Evolutionary conservation across 2,797 vertebrate species (phyloP).

Genomic region (Rhinophrynus dorsalis): DNA sequence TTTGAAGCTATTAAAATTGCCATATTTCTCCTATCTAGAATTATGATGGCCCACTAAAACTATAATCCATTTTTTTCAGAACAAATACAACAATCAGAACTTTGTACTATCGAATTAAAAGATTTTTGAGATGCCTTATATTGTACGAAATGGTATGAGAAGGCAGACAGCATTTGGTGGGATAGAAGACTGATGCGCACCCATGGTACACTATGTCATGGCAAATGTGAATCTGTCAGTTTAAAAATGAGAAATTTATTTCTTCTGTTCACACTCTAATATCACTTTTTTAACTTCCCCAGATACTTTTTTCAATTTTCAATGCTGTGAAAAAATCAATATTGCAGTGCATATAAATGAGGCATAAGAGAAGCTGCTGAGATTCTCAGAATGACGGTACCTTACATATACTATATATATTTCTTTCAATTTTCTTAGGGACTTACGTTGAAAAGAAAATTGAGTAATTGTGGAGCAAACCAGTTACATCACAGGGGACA

Average conservation of each 20-base stretch:
- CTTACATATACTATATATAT: conserved; percentile 7
- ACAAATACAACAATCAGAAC: conserved; percentile 8
- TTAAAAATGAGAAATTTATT: not conserved
- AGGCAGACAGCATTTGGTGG: not conserved
- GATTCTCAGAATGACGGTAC: conserved; percentile 6
- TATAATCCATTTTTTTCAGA: too few species aligned
- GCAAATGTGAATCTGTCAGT: conserved; percentile 2
- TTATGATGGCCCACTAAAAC: too few species aligned
- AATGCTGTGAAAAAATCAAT: conserved; percentile 27
- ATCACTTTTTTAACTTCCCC: not conserved
- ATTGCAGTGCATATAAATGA: conserved; percentile 36
- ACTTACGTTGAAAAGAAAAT: too few species aligned
- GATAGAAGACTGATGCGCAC: not conserved
- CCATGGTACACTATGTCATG: not conserved
- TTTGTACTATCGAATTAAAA: conserved; percentile 15
- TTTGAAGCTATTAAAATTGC: too few species aligned
- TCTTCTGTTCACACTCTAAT: conserved; percentile 13
- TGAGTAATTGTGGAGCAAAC: too few species aligned
- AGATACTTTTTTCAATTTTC: conserved; percentile 20
- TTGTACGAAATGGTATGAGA: not conserved
- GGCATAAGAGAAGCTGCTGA: not conserved
- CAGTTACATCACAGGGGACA: too few species aligned
- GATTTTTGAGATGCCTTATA: conserved; percentile 9
- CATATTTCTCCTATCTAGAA: too few species aligned
- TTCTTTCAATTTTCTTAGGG: too few species aligned